Evolutionary conservation across 2,113 vertebrate genomes (phyloP).

Genomic region (Chloebia gouldiae): DNA sequence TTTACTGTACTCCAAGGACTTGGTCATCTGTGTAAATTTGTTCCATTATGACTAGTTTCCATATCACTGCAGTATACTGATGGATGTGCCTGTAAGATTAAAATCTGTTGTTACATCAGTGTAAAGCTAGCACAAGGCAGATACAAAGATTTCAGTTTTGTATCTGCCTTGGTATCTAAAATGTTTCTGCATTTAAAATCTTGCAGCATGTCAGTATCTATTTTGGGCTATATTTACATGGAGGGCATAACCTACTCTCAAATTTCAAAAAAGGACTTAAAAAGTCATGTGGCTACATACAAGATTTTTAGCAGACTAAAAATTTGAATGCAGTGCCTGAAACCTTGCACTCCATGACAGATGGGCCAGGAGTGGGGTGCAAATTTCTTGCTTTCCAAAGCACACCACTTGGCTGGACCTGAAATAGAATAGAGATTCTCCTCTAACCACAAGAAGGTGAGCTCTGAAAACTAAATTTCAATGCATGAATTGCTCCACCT

Average conservation of each 20-base stretch:
- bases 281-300: background rate
- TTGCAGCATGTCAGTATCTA: background rate
- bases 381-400: background rate
- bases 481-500: background rate
- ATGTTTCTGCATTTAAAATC: constrained; percentile 11
- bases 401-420: background rate
- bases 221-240: background rate
- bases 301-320: background rate
- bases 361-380: accelerated
- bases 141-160: background rate
- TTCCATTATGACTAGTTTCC: background rate
- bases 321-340: background rate
- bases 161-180: constrained; percentile 10
- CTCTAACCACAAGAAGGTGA: background rate
- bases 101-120: constrained; percentile 19
- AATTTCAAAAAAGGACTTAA: background rate
- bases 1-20: constrained; percentile 13
- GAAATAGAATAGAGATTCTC: background rate
- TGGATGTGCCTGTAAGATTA: background rate
- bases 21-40: constrained; percentile 17
- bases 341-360: background rate
- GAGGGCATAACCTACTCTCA: background rate
- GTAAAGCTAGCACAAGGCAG: background rate
- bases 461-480: background rate
- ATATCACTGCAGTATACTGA: background rate